Evolutionary conservation across 2,888 invertebrate genomes (phyloP).

Genomic region (Eupithecia subfuscata): DNA sequence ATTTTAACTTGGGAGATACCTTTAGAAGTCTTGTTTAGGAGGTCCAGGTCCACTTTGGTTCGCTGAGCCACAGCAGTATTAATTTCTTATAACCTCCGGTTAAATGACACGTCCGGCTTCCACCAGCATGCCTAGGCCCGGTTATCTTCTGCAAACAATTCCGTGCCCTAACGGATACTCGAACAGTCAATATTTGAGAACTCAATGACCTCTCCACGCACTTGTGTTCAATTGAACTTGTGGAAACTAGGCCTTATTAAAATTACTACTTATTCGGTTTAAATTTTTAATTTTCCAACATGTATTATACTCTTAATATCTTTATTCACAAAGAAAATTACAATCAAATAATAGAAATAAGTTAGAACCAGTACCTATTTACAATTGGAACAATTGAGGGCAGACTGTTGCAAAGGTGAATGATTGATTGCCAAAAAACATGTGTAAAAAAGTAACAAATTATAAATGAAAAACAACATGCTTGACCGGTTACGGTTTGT

Average conservation of each 20-base stretch:
- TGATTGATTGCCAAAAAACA: too few relatives aligned
- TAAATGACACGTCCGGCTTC: constrained; percentile 15
- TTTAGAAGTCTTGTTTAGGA: background rate
- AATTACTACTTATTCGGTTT: background rate
- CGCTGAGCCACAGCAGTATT: background rate
- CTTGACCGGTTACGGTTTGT: too few relatives aligned
- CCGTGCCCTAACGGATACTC: constrained; percentile 31
- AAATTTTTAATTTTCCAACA: background rate
- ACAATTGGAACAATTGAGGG: too few relatives aligned
- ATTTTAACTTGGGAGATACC: background rate
- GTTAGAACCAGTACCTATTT: too few relatives aligned
- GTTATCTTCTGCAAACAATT: constrained; percentile 33
- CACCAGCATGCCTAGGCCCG: constrained; percentile 23
- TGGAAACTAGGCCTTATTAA: constrained; percentile 2
- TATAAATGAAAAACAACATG: background rate
- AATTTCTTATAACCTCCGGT: background rate
- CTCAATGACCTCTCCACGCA: constrained; percentile 56
- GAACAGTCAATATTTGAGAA: constrained; percentile 61
- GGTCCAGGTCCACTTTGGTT: background rate
- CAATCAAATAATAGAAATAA: too few relatives aligned
- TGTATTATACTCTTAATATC: too few relatives aligned
- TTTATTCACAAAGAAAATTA: too few relatives aligned
- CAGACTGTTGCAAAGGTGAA: too few relatives aligned
- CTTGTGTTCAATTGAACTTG: constrained; percentile 20
- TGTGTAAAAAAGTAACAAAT: too few relatives aligned